Evolutionary conservation across 2,797 vertebrate genomes (phyloP).

Genomic region (Rhodeus uyekii): DNA sequence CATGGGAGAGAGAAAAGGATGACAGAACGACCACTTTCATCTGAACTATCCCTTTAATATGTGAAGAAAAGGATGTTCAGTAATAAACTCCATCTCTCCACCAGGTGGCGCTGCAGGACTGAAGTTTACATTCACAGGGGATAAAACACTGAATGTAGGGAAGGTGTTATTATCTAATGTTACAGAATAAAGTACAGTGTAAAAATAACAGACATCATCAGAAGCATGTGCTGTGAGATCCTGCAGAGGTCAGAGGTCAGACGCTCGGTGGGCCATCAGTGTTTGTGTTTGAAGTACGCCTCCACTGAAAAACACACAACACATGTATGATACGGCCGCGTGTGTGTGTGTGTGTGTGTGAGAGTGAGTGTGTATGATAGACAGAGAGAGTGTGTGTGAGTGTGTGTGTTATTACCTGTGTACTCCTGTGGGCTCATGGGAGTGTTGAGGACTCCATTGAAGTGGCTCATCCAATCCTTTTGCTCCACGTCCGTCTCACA

Average conservation of each 20-base stretch:
- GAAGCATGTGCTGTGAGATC: no score
- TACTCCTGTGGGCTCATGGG: slow-evolving; percentile 90
- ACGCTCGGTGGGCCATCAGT: slow-evolving; percentile 59
- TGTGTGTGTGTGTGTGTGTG: neutral
- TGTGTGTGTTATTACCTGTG: slow-evolving; percentile 85
- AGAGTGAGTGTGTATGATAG: no score
- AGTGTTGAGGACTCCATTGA: slow-evolving; percentile 73
- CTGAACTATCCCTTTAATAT: neutral
- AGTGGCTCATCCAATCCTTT: slow-evolving; percentile 83
- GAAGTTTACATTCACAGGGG: no score
- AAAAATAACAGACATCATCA: neutral
- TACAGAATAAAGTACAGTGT: neutral
- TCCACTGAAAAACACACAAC: slow-evolving; percentile 78
- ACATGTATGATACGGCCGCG: neutral
- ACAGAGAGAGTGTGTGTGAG: no score
- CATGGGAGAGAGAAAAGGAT: neutral
- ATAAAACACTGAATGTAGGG: no score
- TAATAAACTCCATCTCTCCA: neutral
- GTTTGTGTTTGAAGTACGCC: slow-evolving; percentile 84
- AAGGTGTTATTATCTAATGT: neutral
- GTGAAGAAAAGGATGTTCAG: neutral
- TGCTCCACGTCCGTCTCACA: slow-evolving; percentile 86
- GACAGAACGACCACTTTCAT: neutral
- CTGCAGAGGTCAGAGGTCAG: neutral
- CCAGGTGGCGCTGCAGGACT: slow-evolving; percentile 28